Evolutionary conservation across 2,797 vertebrate species (phyloP), one percentile per base, ranked within the genome.

Genomic region (Synanceia verrucosa): DNA sequence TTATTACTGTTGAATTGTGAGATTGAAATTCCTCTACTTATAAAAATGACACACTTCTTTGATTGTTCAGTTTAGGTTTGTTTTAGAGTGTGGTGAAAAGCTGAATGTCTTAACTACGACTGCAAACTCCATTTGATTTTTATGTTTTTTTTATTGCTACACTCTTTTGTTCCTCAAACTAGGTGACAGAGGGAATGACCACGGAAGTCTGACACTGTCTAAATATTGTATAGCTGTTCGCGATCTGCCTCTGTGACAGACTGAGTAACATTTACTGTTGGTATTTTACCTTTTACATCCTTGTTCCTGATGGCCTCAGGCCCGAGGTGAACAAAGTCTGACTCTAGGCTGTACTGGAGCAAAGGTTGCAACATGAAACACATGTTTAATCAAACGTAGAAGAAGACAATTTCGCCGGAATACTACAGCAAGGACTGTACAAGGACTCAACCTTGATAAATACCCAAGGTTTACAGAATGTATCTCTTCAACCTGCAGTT

Each of bases 271-370:
- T 71, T 67, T 67, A 10, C 16, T 29, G 29, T 10, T 12, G 55
- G 14, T 31, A 39, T 37, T 48, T 66, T 48, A 61, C 55, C 41
- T 78, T 84, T 58, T 16, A 64, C 76, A 47, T 68, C 72, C 72
- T 84, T 61, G 52, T 83, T 86, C 81, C 86, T 71, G 58, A 13
- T 69, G 63, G 21, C 41, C 8, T 18, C 19, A 36, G 6, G 37
- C 2, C n/a, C 1, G 16, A 13, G 8, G 13, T 31, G 60, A 23
- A 6, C 33, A 36, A 76, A 77, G 57, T 76, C 59, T 78, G 26
- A 34, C 36, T 70, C 36, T 23, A n/a, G 16, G 9, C 29, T 43
- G 69, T 50, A 55, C 5, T 6, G 6, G 29, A 59, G 29, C 11
- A 16, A 76, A 74, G 55, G 47, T 67, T 70, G 36, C 4, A 68